Percentiles rank a stretch among this genome's conserved stretches.
Conservation (phyloP, 2,113 vertebrate species). For the Tenebrosternarchus preto region DNA sequence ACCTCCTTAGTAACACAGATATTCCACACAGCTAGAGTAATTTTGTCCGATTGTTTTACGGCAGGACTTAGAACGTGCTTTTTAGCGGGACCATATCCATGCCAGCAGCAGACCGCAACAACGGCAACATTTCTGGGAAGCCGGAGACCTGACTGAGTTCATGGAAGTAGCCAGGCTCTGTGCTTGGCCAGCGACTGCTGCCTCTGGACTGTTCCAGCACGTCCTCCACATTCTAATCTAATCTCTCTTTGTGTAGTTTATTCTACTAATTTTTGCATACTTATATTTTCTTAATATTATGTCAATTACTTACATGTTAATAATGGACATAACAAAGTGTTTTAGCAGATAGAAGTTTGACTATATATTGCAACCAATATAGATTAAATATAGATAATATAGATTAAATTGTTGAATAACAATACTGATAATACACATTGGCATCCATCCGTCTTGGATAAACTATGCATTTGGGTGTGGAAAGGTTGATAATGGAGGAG, state of each 20-base stretch:
- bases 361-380: neutral
- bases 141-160: slow-evolving; percentile 7
- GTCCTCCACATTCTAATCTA: neutral
- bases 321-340: neutral
- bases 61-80: slow-evolving; percentile 25
- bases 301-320: neutral
- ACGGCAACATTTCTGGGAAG: slow-evolving; percentile 51
- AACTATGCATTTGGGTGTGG: too few species aligned
- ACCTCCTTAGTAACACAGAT: slow-evolving; percentile 39
- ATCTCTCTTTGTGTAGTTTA: too few species aligned
- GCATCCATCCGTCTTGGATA: too few species aligned
- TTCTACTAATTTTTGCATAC: too few species aligned
- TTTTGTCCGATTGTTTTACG: slow-evolving; percentile 43
- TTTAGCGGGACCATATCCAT: slow-evolving; percentile 23
- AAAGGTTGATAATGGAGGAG: too few species aligned
- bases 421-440: too few species aligned
- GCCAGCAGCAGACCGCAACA: slow-evolving; percentile 28
- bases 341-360: neutral
- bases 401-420: neutral
- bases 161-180: slow-evolving; percentile 17
- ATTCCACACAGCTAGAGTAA: slow-evolving; percentile 39
- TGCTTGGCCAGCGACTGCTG: neutral
- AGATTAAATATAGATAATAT: neutral
- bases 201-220: neutral
- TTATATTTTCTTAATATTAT: neutral